Evolutionary conservation across 2,888 invertebrate genomes (phyloP), one percentile per base, ranked within the genome.

Genomic region (Napeogenes sylphis): DNA sequence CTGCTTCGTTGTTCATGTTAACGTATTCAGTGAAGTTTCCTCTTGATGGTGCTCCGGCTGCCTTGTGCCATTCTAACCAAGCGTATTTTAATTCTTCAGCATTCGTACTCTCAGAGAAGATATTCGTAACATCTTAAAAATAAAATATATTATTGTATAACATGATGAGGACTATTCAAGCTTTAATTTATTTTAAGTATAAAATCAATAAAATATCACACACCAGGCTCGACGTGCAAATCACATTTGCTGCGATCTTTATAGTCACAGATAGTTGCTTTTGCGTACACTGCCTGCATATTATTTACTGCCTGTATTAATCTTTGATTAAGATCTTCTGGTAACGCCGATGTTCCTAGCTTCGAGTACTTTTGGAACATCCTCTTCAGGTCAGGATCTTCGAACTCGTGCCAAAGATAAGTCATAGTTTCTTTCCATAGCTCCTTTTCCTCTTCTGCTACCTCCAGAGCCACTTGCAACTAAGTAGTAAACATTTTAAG

Each of bases 61-160:
- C 93, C 65, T 94, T 93, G 71, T 97, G 93, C 95, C 96, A 98
- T 74, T 94, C 93, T 3, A 92, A 75, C 97, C 97, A 98, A 0
- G 94, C 91, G 74, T 95, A 92, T 72, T 94, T 93, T 66, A 98
- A 82, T 76, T 96, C 95, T 54, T 96, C 94, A 0, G 95, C 93
- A 76, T 97, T 92, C 12, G 93, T 90, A 59, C 95, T 96, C 0
- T 81, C 92, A 0, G 92, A 91, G 63, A 96, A 86, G 5, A 94
- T 90, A 42, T 94, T 90, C 0, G 93, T 94, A n/a, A 97, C 85
- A 62, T 96, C 94, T 93, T 81, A 3, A 84, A 85, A 62, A 58
- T 30, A 42, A 10, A 8, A 42, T 42, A 42, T 2, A 42, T 35
- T 35, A 35, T 35, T 35, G 3, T 42, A 42, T 42, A 10, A 42